These are phyloP conservation scores for Esox niger DNA, from an alignment of 2,113 vertebrate species.

Conservation along the genomic window DNA sequence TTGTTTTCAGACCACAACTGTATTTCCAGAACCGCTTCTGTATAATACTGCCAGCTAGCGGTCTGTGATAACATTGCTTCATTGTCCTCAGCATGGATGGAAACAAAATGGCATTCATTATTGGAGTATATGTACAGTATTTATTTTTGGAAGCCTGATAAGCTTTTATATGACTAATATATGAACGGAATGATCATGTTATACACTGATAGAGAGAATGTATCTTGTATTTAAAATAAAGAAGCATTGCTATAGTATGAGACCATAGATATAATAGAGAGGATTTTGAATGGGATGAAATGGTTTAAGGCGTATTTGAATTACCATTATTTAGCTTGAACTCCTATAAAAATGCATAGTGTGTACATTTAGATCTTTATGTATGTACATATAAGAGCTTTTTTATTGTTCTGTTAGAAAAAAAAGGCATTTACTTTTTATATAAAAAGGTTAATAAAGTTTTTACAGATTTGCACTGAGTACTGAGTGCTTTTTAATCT, in stretches of 20 bases:
- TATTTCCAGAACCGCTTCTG: conserved; percentile 30
- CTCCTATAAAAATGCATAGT: neutral
- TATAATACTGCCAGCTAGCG: conserved; percentile 67
- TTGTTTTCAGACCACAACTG: neutral
- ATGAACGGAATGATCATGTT: conserved; percentile 8
- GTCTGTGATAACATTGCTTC: conserved; percentile 44
- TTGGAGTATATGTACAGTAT: conserved; percentile 67
- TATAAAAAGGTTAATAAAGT: conserved; percentile 51
- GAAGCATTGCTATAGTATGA: neutral
- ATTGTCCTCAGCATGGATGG: conserved; percentile 42
- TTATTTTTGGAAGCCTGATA: conserved; percentile 64
- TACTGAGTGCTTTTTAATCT: neutral
- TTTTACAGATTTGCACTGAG: conserved; percentile 12
- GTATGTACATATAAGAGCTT: conserved; percentile 50
- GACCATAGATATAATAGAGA: neutral
- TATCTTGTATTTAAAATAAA: neutral
- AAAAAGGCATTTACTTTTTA: conserved; percentile 51
- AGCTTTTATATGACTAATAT: conserved; percentile 58
- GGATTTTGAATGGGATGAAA: neutral
- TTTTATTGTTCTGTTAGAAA: conserved; percentile 53
- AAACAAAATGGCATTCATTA: conserved; percentile 32
- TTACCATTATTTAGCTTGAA: neutral
- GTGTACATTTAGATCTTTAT: conserved; percentile 48
- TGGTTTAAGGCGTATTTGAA: neutral
- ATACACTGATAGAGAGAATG: neutral